phyloP scores from a whole-genome alignment of 2,888 invertebrate genomes.

The Formica aserva region DNA sequence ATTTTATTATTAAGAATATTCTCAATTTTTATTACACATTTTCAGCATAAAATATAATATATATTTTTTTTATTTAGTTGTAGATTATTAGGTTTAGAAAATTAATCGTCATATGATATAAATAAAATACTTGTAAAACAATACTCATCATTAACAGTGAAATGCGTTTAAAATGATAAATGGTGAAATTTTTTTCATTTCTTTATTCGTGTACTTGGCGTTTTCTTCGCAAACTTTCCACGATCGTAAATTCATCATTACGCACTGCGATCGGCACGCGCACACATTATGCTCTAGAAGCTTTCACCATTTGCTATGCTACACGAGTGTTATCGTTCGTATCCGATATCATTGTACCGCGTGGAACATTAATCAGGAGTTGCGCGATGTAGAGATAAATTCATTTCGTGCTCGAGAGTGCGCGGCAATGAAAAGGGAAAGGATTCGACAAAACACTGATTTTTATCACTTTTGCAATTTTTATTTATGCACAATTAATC shows the following conservation, averaged over 20 bases:
- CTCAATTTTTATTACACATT: neutral
- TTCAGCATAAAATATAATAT: too few species aligned
- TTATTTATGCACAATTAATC: slow-evolving; percentile 2
- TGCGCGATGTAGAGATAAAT: slow-evolving; percentile 33
- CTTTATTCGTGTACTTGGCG: neutral
- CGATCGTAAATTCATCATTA: slow-evolving; percentile 60
- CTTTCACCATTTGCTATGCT: slow-evolving; percentile 71
- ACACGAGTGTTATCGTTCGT: slow-evolving; percentile 68
- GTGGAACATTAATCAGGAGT: slow-evolving; percentile 39
- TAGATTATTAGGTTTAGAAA: neutral
- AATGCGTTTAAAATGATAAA: neutral
- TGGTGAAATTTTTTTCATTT: neutral
- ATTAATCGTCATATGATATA: neutral
- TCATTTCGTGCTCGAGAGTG: slow-evolving; percentile 36
- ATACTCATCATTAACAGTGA: neutral
- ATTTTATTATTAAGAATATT: neutral
- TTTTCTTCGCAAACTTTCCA: slow-evolving; percentile 58
- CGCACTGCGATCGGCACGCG: slow-evolving; percentile 61
- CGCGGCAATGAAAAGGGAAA: slow-evolving; percentile 39
- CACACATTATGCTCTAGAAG: slow-evolving; percentile 53
- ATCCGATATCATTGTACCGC: slow-evolving; percentile 67
- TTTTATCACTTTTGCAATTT: neutral
- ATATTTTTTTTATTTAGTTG: neutral
- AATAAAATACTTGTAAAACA: slow-evolving; percentile 2
- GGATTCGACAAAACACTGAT: slow-evolving; percentile 15